phyloP scores from a whole-genome alignment of 2,113 vertebrate species.

The Nothoprocta perdicaria region DNA sequence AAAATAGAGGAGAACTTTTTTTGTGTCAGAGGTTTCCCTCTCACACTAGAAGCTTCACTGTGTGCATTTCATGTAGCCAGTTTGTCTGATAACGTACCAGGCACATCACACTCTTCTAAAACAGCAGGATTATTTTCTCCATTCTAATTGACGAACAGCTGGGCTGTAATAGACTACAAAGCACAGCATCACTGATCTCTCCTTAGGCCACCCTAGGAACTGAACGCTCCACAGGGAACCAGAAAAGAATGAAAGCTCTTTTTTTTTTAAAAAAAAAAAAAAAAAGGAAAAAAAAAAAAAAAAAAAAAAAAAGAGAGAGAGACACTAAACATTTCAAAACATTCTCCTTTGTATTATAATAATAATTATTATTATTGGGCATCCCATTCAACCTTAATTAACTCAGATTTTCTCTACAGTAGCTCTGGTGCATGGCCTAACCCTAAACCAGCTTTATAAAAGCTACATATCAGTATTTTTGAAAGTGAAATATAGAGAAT shows the following conservation, averaged over 20 bases:
- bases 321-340: constrained; percentile 30
- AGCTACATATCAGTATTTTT: constrained; percentile 10
- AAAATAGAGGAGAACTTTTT: constrained; percentile 27
- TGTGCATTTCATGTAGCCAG: constrained; percentile 57
- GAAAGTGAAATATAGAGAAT: background rate
- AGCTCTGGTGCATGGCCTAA: background rate
- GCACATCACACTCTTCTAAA: constrained; percentile 49
- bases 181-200: constrained; percentile 74
- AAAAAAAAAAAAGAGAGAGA: background rate
- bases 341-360: background rate
- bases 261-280: background rate
- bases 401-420: constrained; percentile 25
- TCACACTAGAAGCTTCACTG: constrained; percentile 32
- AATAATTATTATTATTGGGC: background rate
- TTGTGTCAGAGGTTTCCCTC: constrained; percentile 2
- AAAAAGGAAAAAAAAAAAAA: background rate
- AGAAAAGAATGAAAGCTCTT: constrained; percentile 26
- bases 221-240: constrained; percentile 68
- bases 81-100: constrained; percentile 61
- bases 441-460: constrained; percentile 18
- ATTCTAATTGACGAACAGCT: constrained; percentile 77
- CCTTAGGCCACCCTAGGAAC: constrained; percentile 75
- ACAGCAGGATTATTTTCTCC: constrained; percentile 73
- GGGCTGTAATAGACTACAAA: constrained; percentile 74
- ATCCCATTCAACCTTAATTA: constrained; percentile 6